Evolutionary conservation across 1,140 invertebrate genomes (phyloP).

Genomic region (Hesperophylax magnus): DNA sequence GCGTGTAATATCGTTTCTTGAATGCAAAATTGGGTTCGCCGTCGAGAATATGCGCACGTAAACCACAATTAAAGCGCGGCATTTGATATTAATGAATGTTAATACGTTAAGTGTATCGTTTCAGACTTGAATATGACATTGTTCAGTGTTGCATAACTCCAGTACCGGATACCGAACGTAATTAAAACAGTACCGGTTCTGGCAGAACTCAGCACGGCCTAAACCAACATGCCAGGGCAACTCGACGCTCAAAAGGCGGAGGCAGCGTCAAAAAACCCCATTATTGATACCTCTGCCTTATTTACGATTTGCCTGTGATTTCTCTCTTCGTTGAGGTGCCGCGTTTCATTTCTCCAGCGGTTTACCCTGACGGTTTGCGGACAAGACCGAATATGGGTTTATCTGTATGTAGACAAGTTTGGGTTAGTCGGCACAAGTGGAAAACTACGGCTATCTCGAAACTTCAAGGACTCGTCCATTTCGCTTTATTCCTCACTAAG

Average conservation of each 20-base stretch:
- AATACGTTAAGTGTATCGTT: background rate
- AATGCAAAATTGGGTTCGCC: too few species aligned
- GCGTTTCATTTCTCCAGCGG: background rate
- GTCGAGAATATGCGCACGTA: too few species aligned
- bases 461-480: background rate
- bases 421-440: background rate
- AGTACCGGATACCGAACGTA: conserved; percentile 18
- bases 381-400: conserved; percentile 5
- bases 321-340: background rate
- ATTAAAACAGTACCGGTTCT: conserved; percentile 33
- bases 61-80: conserved; percentile 5
- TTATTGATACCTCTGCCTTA: too few species aligned
- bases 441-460: background rate
- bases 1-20: too few species aligned
- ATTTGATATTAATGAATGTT: conserved; percentile 8
- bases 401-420: conserved; percentile 8
- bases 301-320: too few species aligned
- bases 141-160: conserved; percentile 20
- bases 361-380: background rate
- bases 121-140: conserved; percentile 25
- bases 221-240: background rate
- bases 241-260: background rate
- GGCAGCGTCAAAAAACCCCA: background rate
- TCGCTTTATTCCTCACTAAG: background rate
- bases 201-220: background rate